Evolutionary conservation across 2,888 invertebrate species (phyloP).

Genomic region (Hirtodrosophila alboralis): DNA sequence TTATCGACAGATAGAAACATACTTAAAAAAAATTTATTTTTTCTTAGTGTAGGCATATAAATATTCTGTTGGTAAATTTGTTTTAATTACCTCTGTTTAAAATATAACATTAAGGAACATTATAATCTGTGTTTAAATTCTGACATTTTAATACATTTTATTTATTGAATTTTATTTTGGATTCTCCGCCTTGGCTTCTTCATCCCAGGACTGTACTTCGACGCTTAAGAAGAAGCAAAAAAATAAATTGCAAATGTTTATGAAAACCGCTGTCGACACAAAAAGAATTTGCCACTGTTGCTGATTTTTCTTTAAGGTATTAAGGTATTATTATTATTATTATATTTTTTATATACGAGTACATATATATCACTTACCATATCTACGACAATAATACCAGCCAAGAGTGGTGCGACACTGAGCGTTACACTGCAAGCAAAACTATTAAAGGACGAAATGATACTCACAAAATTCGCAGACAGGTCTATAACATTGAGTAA

Average conservation of each 20-base stretch:
- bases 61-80: too few species aligned
- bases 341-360: too few species aligned
- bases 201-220: background rate
- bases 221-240: background rate
- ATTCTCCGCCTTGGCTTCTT: too few species aligned
- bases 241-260: background rate
- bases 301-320: background rate
- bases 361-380: background rate
- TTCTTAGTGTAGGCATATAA: too few species aligned
- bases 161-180: too few species aligned
- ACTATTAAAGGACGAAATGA: background rate
- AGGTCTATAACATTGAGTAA: background rate
- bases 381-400: background rate
- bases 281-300: background rate
- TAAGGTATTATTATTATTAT: background rate
- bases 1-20: too few species aligned
- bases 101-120: too few species aligned
- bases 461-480: background rate
- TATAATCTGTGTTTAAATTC: too few species aligned
- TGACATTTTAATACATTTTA: too few species aligned
- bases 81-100: too few species aligned
- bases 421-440: background rate
- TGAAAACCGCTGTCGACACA: background rate
- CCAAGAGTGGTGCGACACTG: background rate
- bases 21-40: too few species aligned